Base-by-base conservation (phyloP, 2,888 invertebrate genomes). In the Meliscaeva auricollis region DNA sequence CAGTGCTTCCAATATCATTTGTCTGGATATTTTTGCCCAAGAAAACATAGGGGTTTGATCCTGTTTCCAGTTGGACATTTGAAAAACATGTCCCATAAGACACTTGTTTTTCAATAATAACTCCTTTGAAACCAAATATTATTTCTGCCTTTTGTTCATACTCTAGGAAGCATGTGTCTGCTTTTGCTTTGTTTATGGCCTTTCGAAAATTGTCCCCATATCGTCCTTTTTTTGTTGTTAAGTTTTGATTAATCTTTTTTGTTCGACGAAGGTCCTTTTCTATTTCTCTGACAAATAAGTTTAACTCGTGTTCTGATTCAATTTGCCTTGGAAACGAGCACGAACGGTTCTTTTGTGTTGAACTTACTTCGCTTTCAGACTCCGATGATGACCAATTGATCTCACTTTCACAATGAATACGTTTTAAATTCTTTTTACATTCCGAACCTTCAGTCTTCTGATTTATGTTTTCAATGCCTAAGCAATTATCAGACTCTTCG, bases 301-400 rank as follows among this genome's bases (percentile, higher is more conserved):
- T n/a, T 0, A 66, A n/a, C 5, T 66, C 66, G 35, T n/a, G 15
- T 8, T 50, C n/a, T 35, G 48, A 50, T 50, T 38, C 35, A 17
- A 3, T 13, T 41, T n/a, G 7, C 1, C 9, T 38, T 22, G 2
- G 3, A n/a, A n/a, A n/a, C 3, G n/a, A 3, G 5, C 0, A 0
- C 0, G 6, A 7, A 1, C 7, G 11, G 0, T 0, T 30, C 1
- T 32, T 46, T 30, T 62, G 62, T 0, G 3, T 15, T 0, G 32
- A 13, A 1, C 15, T 44, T 8, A 3, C 6, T 46, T 74, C 44
- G 20, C 11, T 26, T 1, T 60, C 68, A 1, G 76, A 76, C 7
- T 50, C 48, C 0, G 66, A 66, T 13, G 66, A 68, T 41, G 58
- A 52, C 20, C 50, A 69, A 62, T 13, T 13, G 5, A 62, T 70